Evolutionary conservation across 2,797 vertebrate genomes (phyloP).

Genomic region (Chlorospingus semifuscus): DNA sequence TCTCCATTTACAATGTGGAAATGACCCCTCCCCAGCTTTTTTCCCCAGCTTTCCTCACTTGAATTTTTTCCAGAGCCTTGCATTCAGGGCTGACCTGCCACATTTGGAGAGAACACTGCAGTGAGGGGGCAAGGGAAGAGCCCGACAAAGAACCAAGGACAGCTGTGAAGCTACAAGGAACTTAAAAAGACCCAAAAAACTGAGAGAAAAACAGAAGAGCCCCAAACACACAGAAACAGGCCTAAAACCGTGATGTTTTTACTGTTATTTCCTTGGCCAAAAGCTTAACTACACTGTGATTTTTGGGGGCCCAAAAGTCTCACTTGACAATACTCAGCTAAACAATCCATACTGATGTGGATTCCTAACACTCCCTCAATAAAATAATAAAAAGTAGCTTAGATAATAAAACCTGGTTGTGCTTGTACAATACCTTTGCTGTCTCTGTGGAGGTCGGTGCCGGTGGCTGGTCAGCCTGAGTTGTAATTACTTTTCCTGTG

Average conservation of each 20-base stretch:
- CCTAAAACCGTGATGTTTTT: not conserved
- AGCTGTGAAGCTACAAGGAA: not conserved
- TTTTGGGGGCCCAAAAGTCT: not conserved
- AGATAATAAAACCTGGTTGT: not conserved
- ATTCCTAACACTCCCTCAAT: not conserved
- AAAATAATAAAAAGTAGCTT: not conserved
- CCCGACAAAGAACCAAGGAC: not conserved
- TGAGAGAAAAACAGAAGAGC: not conserved
- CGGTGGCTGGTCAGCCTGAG: not conserved
- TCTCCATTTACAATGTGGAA: not conserved
- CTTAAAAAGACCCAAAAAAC: not conserved
- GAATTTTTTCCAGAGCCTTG: not conserved
- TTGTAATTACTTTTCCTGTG: constrained; percentile 26
- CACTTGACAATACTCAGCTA: not conserved
- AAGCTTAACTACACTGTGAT: not conserved
- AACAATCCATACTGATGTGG: not conserved
- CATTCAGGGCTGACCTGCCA: not conserved
- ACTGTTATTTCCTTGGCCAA: accelerated
- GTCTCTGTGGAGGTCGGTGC: not conserved
- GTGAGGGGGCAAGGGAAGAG: not conserved
- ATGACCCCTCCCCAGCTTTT: not conserved
- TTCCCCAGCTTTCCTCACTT: not conserved
- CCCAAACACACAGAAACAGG: not conserved
- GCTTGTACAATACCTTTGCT: constrained; percentile 53
- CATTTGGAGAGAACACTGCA: not conserved